phyloP scores from a whole-genome alignment of 2,888 invertebrate genomes.

The Sesia bembeciformis region DNA sequence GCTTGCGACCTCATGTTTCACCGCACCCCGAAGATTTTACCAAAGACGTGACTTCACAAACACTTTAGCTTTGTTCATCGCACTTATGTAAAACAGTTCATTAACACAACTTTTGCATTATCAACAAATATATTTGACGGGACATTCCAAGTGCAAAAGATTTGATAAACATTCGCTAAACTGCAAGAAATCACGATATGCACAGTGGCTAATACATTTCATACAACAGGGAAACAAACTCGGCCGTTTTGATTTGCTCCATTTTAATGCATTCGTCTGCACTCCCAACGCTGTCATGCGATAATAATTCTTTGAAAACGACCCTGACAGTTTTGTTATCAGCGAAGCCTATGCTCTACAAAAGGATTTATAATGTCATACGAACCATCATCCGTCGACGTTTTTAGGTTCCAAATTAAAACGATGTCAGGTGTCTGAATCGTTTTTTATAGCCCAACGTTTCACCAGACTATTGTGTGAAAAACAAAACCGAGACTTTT shows the following conservation, averaged over 20 bases:
- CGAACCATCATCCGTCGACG: constrained; percentile 21
- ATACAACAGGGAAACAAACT: constrained; percentile 25
- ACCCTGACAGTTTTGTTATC: constrained; percentile 38
- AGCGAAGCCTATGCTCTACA: constrained; percentile 25
- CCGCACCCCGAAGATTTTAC: not conserved
- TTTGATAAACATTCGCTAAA: constrained; percentile 22
- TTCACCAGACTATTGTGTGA: not conserved
- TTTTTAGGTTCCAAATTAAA: not conserved
- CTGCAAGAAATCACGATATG: constrained; percentile 24
- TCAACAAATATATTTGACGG: not conserved
- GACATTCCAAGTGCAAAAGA: not conserved
- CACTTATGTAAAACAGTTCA: not conserved
- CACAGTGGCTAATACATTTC: constrained; percentile 23
- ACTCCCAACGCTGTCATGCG: constrained; percentile 19
- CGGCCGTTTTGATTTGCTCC: constrained; percentile 32
- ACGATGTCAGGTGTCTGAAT: not conserved
- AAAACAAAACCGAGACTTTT: constrained; percentile 18
- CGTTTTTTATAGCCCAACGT: not conserved
- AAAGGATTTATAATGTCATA: constrained; percentile 51
- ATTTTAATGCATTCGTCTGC: constrained; percentile 33
- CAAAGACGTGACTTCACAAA: constrained; percentile 6
- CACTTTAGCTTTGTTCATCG: not conserved
- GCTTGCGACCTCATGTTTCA: constrained; percentile 15
- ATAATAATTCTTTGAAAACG: constrained; percentile 57
- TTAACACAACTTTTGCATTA: not conserved